Base-by-base conservation (phyloP, 2,888 invertebrate species). In the Embidobia sp. region DNA sequence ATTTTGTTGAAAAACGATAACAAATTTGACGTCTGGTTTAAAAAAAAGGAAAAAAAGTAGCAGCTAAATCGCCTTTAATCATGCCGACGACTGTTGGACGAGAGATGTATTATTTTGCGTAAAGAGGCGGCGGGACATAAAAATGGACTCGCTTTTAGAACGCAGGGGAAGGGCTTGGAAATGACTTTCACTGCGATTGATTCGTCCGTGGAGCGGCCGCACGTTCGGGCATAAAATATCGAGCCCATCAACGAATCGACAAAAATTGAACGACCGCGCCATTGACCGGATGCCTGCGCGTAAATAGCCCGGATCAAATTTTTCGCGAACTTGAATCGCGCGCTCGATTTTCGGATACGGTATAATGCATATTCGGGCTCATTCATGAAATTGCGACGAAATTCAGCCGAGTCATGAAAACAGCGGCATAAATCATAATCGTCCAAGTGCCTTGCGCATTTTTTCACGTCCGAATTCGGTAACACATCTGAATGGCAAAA, bases 261-360 rank as follows among this genome's bases (percentile, higher is more conserved):
- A 44, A 53, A 66, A 66, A 51, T 66, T 66, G 53, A 33, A 66
- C 42, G 40, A 40, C 40, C 42, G 19, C 51, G 40, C 31, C 49
- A 42, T 51, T 64, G 63, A 64, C 63, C 63, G 63, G 42, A 64
- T 42, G 42, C 37, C 37, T 18, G 48, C 27, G 29, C 48, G 48
- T 51, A 64, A 49, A 64, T 64, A 64, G 63, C 42, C 13, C 40
- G 51, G 51, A 49, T 64, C 29, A 42, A 66, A 66, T 66, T 66
- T 53, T 44, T 66, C 64, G 64, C 53, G 33, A 44, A 66, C 51
- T 66, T 64, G 63, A 51, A 51, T 49, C 18, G 11, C 37, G 8
- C 11, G 19, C 35, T 35, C 22, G 61, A 49, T 49, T 59, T 49
- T 26, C 16, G 18, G 49, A 31, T 40, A 49, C n/a, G 44, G 26